A percentile compares a stretch with the other conserved stretches of the same genome.
phyloP scores from a whole-genome alignment of 2,113 vertebrate genomes.

The Aphelocoma coerulescens region DNA sequence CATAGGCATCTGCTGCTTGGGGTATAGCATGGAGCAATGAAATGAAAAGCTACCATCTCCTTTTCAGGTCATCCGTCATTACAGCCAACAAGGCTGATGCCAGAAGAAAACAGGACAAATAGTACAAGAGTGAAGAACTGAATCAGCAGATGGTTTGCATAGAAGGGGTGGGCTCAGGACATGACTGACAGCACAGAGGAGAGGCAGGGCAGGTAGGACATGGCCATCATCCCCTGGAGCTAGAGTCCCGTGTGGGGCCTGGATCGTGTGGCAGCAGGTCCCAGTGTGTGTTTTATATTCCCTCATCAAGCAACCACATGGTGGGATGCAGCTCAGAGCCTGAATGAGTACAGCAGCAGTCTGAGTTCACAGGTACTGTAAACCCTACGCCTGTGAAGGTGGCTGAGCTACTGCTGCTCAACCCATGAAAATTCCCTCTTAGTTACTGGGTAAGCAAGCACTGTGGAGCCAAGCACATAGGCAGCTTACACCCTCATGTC shows the following conservation, averaged over 20 bases:
- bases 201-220: background rate
- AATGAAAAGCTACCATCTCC: background rate
- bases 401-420: background rate
- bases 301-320: background rate
- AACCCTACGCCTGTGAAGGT: background rate
- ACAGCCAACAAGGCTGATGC: background rate
- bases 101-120: background rate
- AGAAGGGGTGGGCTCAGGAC: background rate
- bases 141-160: background rate
- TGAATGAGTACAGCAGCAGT: background rate
- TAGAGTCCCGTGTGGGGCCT: accelerated
- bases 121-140: background rate
- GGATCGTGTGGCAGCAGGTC: background rate
- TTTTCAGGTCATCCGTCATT: background rate
- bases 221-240: background rate
- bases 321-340: background rate
- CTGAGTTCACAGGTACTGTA: background rate
- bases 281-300: background rate
- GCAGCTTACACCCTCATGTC: background rate
- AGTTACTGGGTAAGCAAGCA: background rate
- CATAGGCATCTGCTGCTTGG: background rate
- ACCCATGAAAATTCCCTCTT: background rate
- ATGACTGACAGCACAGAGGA: background rate
- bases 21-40: background rate
- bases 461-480: background rate